phyloP scores from a whole-genome alignment of 2,888 invertebrate species.

The Dione vanillae region DNA sequence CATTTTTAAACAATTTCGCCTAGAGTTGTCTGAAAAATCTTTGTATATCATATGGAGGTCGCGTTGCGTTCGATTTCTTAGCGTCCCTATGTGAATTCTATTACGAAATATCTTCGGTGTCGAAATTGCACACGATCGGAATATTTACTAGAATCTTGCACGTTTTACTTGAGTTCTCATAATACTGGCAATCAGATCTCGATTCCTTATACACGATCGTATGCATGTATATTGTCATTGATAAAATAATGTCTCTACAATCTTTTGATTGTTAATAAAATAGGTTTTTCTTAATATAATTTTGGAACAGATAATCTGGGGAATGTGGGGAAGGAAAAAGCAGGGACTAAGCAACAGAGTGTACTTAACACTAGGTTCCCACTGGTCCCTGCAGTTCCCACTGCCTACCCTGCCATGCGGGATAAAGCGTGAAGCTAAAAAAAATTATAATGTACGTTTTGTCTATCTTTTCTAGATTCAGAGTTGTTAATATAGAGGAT shows the following conservation, averaged over 20 bases:
- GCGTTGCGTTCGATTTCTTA: slow-evolving; percentile 20
- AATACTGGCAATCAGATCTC: slow-evolving; percentile 2
- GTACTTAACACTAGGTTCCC: too few species aligned
- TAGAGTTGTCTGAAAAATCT: background rate
- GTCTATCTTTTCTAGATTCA: too few species aligned
- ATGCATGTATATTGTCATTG: background rate
- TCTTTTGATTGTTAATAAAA: too few species aligned
- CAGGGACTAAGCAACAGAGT: too few species aligned
- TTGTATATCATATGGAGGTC: background rate
- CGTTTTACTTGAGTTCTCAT: slow-evolving; percentile 7
- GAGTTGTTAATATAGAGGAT: too few species aligned
- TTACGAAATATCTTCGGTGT: slow-evolving; percentile 32
- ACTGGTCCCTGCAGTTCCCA: too few species aligned
- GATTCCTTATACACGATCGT: background rate
- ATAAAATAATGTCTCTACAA: background rate
- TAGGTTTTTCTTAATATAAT: too few species aligned
- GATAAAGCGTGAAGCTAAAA: too few species aligned
- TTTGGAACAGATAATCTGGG: too few species aligned
- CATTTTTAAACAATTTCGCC: background rate
- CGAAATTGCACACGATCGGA: slow-evolving; percentile 25
- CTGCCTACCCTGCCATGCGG: too few species aligned
- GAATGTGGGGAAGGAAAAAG: too few species aligned
- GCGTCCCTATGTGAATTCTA: slow-evolving; percentile 28
- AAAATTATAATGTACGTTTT: too few species aligned
- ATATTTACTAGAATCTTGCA: slow-evolving; percentile 27